A percentile compares a stretch with the other conserved stretches of the same genome.
Evolutionary conservation across 2,888 invertebrate species (phyloP).

Genomic region (Caenorhabditis sulstoni): DNA sequence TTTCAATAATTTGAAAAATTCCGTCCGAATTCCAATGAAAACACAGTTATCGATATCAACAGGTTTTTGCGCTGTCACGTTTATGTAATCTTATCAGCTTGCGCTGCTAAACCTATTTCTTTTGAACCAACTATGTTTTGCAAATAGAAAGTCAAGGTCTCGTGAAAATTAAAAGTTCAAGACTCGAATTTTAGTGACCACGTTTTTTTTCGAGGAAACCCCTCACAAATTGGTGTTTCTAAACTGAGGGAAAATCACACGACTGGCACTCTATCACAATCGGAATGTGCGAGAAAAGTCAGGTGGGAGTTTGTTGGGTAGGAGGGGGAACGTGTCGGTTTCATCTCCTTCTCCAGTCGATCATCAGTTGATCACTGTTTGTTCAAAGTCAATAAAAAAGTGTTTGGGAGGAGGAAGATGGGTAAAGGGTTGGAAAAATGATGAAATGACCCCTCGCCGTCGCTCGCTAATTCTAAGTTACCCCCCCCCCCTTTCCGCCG

Average conservation of each 20-base stretch:
- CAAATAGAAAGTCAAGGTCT: no score
- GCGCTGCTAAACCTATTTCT: no score
- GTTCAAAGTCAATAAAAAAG: slow-evolving; percentile 52
- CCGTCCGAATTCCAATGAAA: background rate
- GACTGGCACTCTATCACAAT: background rate
- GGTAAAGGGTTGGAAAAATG: slow-evolving; percentile 11
- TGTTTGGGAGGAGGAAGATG: slow-evolving; percentile 9
- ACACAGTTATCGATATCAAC: no score
- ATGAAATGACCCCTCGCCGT: slow-evolving; percentile 27
- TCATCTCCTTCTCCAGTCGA: slow-evolving; percentile 30
- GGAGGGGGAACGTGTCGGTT: slow-evolving; percentile 27
- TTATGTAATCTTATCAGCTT: no score
- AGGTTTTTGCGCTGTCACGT: no score
- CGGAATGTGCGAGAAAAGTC: slow-evolving; percentile 39
- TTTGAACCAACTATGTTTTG: no score
- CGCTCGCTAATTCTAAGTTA: background rate
- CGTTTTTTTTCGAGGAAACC: slow-evolving; percentile 11
- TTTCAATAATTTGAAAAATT: slow-evolving; percentile 3
- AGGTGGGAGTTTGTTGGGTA: slow-evolving; percentile 38
- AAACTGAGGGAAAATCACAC: slow-evolving; percentile 30
- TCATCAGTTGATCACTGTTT: slow-evolving; percentile 57
- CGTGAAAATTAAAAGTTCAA: background rate
- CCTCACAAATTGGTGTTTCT: background rate
- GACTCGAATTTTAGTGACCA: background rate
- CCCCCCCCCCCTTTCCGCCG: background rate